phyloP scores from a whole-genome alignment of 2,888 invertebrate genomes.

The Acanthosepion esculentum region DNA sequence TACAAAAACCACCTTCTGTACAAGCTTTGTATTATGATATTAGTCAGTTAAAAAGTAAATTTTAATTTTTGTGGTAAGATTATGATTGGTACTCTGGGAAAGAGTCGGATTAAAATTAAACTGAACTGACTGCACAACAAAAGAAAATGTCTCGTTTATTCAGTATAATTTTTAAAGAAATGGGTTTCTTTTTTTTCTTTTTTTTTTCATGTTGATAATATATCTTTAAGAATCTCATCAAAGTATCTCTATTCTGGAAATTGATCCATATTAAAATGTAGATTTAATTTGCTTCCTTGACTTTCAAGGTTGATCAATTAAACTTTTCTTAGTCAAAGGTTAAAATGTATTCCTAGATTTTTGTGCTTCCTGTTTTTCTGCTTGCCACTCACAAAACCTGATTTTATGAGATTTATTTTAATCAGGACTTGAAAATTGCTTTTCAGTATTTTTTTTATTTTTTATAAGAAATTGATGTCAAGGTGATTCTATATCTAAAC shows the following conservation, averaged over 20 bases:
- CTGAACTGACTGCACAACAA: not conserved
- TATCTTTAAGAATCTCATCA: too few relatives aligned
- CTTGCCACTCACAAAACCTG: not conserved
- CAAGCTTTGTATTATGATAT: not conserved
- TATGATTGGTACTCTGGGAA: not conserved
- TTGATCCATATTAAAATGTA: not conserved
- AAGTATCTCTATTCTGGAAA: not conserved
- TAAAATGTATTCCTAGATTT: not conserved
- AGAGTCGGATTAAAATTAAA: not conserved
- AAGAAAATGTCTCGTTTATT: not conserved
- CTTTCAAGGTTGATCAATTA: not conserved
- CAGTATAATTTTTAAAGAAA: not conserved
- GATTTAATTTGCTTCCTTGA: not conserved
- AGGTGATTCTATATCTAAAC: not conserved
- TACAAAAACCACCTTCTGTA: not conserved
- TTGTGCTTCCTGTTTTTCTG: not conserved
- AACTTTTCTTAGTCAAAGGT: not conserved
- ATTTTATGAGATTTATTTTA: constrained; percentile 10
- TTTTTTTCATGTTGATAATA: too few relatives aligned
- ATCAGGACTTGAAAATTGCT: too few relatives aligned
- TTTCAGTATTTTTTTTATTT: not conserved
- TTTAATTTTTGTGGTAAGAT: not conserved
- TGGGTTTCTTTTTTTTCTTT: too few relatives aligned
- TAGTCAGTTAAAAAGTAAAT: not conserved
- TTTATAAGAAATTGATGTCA: not conserved